Conservation (phyloP, 2,797 vertebrate genomes). For the Notoglanidium macrostoma region DNA sequence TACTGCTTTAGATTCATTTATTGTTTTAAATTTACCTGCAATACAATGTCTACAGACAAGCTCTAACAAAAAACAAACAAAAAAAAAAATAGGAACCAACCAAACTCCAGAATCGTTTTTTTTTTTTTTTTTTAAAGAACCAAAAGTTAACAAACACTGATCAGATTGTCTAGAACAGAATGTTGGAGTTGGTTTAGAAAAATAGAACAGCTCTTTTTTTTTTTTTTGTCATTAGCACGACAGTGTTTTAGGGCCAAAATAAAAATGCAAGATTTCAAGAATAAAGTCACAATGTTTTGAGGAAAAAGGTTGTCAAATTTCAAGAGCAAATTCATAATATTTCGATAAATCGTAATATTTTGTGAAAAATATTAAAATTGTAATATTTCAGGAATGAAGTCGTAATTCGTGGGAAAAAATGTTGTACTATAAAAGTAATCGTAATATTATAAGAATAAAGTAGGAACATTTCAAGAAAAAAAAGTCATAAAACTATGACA, state of each 20-base stretch:
- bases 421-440: no score
- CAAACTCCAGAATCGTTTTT: not conserved
- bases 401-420: not conserved
- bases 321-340: not conserved
- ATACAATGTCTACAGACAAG: not conserved
- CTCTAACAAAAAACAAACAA: no score
- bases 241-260: not conserved
- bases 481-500: not conserved
- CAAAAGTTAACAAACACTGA: not conserved
- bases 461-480: not conserved
- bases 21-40: not conserved
- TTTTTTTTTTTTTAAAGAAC: not conserved
- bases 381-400: not conserved
- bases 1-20: not conserved
- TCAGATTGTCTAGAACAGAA: constrained; percentile 8
- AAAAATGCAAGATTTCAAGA: not conserved
- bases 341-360: not conserved
- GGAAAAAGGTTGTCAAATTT: not conserved
- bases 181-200: not conserved
- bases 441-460: not conserved
- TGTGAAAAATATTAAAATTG: not conserved
- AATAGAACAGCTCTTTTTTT: not conserved
- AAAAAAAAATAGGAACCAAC: not conserved
- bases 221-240: not conserved
- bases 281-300: not conserved